Evolutionary conservation across 2,888 invertebrate species (phyloP).

Genomic region (Therioaphis trifolii): DNA sequence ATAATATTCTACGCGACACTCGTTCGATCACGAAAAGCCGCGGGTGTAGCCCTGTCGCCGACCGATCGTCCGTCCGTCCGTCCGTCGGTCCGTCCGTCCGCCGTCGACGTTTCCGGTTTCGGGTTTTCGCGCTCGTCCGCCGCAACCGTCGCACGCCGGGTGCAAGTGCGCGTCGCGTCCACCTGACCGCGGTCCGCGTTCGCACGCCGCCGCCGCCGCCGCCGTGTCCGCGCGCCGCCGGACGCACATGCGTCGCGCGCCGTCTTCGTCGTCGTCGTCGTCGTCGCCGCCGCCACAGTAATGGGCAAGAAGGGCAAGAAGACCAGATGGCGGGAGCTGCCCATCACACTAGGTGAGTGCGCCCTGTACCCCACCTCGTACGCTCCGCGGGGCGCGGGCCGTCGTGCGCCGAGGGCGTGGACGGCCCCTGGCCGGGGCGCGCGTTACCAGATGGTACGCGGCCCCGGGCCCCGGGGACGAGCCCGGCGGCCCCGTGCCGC

Average conservation of each 20-base stretch:
- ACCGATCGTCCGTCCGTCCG: too few relatives aligned
- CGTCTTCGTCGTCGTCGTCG: background rate
- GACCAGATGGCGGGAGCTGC: constrained; percentile 75
- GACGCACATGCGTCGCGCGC: background rate
- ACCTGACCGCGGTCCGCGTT: too few relatives aligned
- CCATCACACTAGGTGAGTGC: constrained; percentile 70
- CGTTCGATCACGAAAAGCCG: too few relatives aligned
- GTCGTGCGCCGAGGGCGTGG: too few relatives aligned
- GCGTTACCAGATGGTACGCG: constrained; percentile 38
- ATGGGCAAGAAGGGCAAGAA: constrained; percentile 76
- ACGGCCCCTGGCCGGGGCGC: background rate
- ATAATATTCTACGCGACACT: too few relatives aligned
- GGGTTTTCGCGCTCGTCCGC: too few relatives aligned
- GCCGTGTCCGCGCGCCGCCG: background rate
- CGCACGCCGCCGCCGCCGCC: background rate
- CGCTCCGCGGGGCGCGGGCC: background rate
- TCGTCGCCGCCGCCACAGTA: constrained; percentile 38
- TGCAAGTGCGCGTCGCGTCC: too few relatives aligned
- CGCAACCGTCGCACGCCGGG: too few relatives aligned
- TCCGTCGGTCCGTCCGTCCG: too few relatives aligned
- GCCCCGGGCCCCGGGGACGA: background rate
- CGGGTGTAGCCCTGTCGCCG: too few relatives aligned
- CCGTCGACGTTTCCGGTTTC: too few relatives aligned
- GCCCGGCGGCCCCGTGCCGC: too few relatives aligned
- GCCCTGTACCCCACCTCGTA: background rate